phyloP scores from a whole-genome alignment of 2,113 vertebrate genomes.

The Saccopteryx bilineata region DNA sequence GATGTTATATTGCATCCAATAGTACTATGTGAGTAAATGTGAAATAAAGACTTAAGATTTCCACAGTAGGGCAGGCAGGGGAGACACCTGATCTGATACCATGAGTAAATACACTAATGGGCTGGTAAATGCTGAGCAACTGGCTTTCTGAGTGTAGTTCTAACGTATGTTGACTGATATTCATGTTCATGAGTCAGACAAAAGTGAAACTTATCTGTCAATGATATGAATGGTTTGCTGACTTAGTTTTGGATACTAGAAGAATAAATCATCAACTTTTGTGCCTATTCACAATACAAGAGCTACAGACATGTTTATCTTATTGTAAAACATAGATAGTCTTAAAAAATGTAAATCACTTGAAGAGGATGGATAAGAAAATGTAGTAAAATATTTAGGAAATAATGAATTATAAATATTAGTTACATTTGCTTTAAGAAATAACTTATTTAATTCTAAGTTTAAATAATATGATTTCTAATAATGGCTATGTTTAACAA shows the following conservation, averaged over 20 bases:
- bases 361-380: constrained; percentile 5
- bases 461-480: constrained; percentile 43
- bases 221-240: neutral
- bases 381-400: constrained; percentile 30
- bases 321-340: too few species aligned
- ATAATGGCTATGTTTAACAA: constrained; percentile 43
- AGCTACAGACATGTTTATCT: neutral
- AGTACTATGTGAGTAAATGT: neutral
- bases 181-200: neutral
- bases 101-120: neutral
- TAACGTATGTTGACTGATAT: neutral
- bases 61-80: neutral
- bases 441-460: neutral
- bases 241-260: neutral
- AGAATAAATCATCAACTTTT: neutral
- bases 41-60: neutral
- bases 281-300: neutral
- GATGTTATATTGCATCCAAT: neutral
- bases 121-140: neutral
- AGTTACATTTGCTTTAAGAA: constrained; percentile 43
- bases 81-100: neutral
- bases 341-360: neutral
- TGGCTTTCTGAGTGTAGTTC: neutral
- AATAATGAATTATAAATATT: constrained; percentile 12
- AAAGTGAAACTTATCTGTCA: neutral